Conservation (phyloP, 2,797 vertebrate genomes). For the Antennarius maculatus region DNA sequence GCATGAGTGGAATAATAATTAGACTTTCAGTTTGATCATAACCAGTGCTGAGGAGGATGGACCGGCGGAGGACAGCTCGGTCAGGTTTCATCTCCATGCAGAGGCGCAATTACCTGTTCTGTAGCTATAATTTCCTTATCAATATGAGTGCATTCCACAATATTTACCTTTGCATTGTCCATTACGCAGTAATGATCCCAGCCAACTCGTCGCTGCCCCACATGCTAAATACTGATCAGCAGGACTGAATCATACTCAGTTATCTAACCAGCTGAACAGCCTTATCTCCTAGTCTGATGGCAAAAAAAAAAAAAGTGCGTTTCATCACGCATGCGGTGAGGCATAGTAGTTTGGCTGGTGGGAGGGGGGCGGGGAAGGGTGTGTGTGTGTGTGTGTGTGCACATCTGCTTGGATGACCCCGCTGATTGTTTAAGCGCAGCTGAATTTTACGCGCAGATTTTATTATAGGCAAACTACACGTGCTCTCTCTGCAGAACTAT, state of each 20-base stretch:
- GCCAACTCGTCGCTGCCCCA: constrained; percentile 24
- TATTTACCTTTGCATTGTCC: constrained; percentile 17
- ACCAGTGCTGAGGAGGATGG: background rate
- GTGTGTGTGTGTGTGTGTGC: background rate
- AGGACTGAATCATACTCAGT: constrained; percentile 44
- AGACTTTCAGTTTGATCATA: background rate
- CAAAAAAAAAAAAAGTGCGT: background rate
- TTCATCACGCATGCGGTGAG: constrained; percentile 7
- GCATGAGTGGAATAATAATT: constrained; percentile 28
- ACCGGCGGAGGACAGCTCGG: background rate
- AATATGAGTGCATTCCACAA: background rate
- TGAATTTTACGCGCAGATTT: constrained; percentile 1
- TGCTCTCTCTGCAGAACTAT: constrained; percentile 26
- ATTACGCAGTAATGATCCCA: constrained; percentile 23
- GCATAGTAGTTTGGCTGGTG: background rate
- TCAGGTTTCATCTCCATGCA: constrained; percentile 7
- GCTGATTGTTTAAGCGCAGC: constrained; percentile 4
- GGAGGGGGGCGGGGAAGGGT: background rate
- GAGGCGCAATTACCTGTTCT: background rate
- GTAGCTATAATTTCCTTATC: background rate
- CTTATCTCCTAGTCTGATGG: background rate
- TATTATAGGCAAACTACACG: background rate
- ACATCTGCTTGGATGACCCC: background rate
- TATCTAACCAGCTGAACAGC: constrained; percentile 5
- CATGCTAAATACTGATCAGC: constrained; percentile 30